Conservation (phyloP, 1,140 invertebrate genomes). For the Cyclargus thomasi region DNA sequence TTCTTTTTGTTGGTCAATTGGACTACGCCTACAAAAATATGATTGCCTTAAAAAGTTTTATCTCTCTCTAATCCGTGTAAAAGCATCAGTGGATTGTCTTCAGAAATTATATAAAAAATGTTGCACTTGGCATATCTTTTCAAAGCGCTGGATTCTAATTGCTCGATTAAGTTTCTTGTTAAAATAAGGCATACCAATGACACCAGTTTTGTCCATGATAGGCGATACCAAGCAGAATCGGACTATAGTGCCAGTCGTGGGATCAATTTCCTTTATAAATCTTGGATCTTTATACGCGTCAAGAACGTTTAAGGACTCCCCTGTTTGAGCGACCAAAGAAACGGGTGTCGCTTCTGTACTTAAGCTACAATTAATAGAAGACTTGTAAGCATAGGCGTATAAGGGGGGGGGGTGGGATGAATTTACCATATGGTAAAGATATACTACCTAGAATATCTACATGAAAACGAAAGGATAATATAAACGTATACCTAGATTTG, state of each 20-base stretch:
- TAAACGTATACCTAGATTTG: too few relatives aligned
- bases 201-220: conserved; percentile 67
- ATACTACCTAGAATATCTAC: too few relatives aligned
- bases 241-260: conserved; percentile 69
- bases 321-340: conserved; percentile 65
- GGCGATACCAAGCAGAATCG: conserved; percentile 73
- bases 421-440: too few relatives aligned
- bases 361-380: conserved; percentile 41
- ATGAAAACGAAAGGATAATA: too few relatives aligned
- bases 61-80: too few relatives aligned
- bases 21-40: conserved; percentile 61
- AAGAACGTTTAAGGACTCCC: conserved; percentile 62
- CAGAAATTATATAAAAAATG: too few relatives aligned
- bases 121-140: too few relatives aligned
- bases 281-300: conserved; percentile 73
- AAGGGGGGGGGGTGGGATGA: too few relatives aligned
- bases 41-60: too few relatives aligned
- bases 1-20: conserved; percentile 75
- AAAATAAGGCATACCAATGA: conserved; percentile 63
- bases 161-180: neutral
- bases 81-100: too few relatives aligned
- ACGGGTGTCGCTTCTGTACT: conserved; percentile 65
- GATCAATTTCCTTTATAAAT: conserved; percentile 71
- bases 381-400: neutral
- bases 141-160: neutral